phyloP scores from a whole-genome alignment of 1,140 invertebrate genomes.

The Halesus radiatus region DNA sequence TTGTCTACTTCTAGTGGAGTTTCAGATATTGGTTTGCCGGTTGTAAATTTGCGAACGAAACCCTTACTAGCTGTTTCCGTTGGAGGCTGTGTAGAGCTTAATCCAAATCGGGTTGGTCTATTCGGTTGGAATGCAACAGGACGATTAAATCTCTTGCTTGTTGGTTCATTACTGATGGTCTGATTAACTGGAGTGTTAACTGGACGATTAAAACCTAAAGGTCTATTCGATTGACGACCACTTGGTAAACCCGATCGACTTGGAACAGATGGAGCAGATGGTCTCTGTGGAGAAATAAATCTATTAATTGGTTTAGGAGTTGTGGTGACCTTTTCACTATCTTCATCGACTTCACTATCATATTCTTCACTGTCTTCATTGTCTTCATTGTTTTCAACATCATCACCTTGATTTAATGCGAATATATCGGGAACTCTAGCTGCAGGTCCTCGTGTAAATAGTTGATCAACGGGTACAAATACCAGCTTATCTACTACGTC shows the following conservation, averaged over 20 bases:
- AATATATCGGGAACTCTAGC: conserved; percentile 36
- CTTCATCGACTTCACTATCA: conserved; percentile 50
- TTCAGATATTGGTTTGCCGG: conserved; percentile 55
- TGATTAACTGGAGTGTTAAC: conserved; percentile 6
- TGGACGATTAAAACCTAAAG: conserved; percentile 38
- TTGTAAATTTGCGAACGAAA: conserved; percentile 62
- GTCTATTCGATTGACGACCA: conserved; percentile 47
- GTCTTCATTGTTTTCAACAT: conserved; percentile 57
- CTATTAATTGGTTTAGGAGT: conserved; percentile 52
- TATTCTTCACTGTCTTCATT: conserved; percentile 58
- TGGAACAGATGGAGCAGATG: neutral
- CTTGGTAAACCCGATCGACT: conserved; percentile 5
- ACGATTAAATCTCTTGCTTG: conserved; percentile 44
- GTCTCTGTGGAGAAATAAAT: conserved; percentile 44
- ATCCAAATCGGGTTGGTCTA: conserved; percentile 46
- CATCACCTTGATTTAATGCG: conserved; percentile 44
- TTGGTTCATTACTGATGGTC: conserved; percentile 24
- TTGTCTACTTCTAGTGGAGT: conserved; percentile 61
- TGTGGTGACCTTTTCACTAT: conserved; percentile 54
- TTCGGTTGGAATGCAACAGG: conserved; percentile 51
- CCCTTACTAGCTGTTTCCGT: conserved; percentile 61
- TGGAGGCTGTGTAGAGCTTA: conserved; percentile 53
- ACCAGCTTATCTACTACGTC: conserved; percentile 68
- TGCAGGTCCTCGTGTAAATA: conserved; percentile 64
- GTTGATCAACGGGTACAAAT: conserved; percentile 65